Percentiles rank a stretch among this genome's conserved stretches.
These are phyloP conservation scores for Drosophila kanekoi DNA, from an alignment of 2,888 invertebrate genomes.

Conservation along the genomic window DNA sequence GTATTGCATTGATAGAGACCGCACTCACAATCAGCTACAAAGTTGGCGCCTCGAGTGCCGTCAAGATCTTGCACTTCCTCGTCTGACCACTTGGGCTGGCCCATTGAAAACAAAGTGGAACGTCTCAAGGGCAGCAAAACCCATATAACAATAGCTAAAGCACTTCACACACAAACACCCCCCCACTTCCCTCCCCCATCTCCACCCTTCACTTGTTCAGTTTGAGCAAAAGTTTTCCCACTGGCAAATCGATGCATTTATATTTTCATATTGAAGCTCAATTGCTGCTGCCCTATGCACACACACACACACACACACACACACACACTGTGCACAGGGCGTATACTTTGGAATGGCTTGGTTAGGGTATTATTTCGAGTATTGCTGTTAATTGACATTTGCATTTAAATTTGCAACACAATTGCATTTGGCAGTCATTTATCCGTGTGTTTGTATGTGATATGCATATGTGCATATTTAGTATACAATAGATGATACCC, in stretches of 20 bases:
- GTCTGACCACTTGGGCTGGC: slow-evolving; percentile 44
- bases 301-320: background rate
- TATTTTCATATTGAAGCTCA: background rate
- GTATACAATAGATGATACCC: background rate
- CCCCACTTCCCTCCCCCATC: too few species aligned
- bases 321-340: slow-evolving; percentile 7
- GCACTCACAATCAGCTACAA: slow-evolving; percentile 58
- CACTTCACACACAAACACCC: background rate
- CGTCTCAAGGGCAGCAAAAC: slow-evolving; percentile 44
- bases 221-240: background rate
- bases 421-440: slow-evolving; percentile 14
- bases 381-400: slow-evolving; percentile 13
- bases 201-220: too few species aligned
- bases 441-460: background rate
- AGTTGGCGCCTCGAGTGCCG: slow-evolving; percentile 51
- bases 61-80: slow-evolving; percentile 57
- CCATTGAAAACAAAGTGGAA: slow-evolving; percentile 31
- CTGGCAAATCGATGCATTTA: background rate
- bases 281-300: background rate
- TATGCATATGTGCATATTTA: background rate
- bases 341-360: background rate
- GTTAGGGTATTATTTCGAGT: slow-evolving; percentile 4
- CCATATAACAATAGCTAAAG: background rate
- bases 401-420: slow-evolving; percentile 17
- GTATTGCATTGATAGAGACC: slow-evolving; percentile 31